Percentiles rank a stretch among this genome's conserved stretches.
phyloP scores from a whole-genome alignment of 2,113 vertebrate species.

The Lutjanus erythropterus region DNA sequence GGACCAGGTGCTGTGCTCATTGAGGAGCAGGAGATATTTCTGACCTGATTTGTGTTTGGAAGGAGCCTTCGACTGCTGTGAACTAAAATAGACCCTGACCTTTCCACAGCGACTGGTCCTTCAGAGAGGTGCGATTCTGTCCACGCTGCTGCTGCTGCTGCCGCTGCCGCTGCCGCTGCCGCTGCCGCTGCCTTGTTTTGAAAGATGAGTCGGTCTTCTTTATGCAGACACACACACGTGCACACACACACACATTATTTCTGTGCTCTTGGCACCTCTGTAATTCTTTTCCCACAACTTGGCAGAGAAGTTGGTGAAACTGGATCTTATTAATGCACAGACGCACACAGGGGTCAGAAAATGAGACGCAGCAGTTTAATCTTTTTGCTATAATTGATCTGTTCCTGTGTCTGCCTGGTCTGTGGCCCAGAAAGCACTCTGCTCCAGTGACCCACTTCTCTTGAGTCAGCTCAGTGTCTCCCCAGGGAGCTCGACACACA shows the following conservation, averaged over 20 bases:
- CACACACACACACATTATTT: neutral
- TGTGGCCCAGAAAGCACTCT: neutral
- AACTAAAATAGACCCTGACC: slow-evolving; percentile 17
- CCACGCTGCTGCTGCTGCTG: neutral
- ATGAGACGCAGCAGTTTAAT: neutral
- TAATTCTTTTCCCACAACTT: neutral
- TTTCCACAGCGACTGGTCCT: neutral
- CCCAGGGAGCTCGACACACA: neutral
- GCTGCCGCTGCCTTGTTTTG: no score
- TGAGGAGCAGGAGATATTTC: neutral
- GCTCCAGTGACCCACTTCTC: slow-evolving; percentile 29
- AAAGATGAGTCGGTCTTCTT: slow-evolving; percentile 7
- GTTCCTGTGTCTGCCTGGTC: slow-evolving; percentile 9
- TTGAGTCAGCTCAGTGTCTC: neutral
- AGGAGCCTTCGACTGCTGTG: neutral
- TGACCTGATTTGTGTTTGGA: neutral
- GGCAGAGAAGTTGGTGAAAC: neutral
- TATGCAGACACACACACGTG: neutral
- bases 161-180: no score
- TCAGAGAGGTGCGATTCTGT: neutral
- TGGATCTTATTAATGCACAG: neutral
- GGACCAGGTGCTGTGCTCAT: neutral
- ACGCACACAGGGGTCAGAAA: neutral
- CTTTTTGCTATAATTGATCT: neutral
- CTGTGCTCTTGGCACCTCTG: neutral